Conservation (phyloP, 2,797 vertebrate genomes). For the Amblyraja radiata region DNA sequence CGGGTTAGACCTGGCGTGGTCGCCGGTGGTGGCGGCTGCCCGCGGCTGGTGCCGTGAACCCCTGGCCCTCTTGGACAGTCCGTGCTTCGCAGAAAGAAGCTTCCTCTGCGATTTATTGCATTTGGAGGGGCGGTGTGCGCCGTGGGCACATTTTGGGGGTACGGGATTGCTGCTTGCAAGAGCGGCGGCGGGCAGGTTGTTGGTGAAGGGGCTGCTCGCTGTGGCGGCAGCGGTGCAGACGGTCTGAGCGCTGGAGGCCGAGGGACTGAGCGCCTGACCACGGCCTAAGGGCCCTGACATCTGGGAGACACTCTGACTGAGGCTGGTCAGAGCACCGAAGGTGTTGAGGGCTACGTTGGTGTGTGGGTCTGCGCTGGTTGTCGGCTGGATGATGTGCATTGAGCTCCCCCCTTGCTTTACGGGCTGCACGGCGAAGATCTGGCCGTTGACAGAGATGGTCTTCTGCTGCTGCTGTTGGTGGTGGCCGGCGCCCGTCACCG, state of each 20-base stretch:
- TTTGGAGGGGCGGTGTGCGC: constrained; percentile 51
- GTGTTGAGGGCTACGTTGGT: constrained; percentile 89
- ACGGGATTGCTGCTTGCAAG: constrained; percentile 46
- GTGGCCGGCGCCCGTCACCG: constrained; percentile 53
- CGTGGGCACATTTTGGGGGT: constrained; percentile 44
- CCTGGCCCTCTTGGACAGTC: constrained; percentile 47
- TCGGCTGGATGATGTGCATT: constrained; percentile 89
- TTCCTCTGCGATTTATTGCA: constrained; percentile 72
- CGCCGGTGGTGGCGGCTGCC: constrained; percentile 45
- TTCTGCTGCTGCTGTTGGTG: constrained; percentile 54
- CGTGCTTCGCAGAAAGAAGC: constrained; percentile 61
- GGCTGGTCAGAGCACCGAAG: constrained; percentile 87
- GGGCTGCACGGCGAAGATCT: constrained; percentile 90
- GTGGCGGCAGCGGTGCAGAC: constrained; percentile 40
- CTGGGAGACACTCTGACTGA: constrained; percentile 94
- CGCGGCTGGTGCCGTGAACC: constrained; percentile 43
- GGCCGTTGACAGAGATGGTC: constrained; percentile 92
- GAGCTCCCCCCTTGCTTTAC: constrained; percentile 80
- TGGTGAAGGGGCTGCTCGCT: constrained; percentile 49
- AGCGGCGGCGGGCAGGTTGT: too few relatives aligned
- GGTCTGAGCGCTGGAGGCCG: constrained; percentile 53
- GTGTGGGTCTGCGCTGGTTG: constrained; percentile 83
- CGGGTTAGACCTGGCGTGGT: constrained; percentile 40
- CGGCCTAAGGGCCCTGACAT: constrained; percentile 71
- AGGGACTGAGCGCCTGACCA: constrained; percentile 55